Base-by-base conservation (phyloP, 2,888 invertebrate species). In the Trachelus iudaicus region DNA sequence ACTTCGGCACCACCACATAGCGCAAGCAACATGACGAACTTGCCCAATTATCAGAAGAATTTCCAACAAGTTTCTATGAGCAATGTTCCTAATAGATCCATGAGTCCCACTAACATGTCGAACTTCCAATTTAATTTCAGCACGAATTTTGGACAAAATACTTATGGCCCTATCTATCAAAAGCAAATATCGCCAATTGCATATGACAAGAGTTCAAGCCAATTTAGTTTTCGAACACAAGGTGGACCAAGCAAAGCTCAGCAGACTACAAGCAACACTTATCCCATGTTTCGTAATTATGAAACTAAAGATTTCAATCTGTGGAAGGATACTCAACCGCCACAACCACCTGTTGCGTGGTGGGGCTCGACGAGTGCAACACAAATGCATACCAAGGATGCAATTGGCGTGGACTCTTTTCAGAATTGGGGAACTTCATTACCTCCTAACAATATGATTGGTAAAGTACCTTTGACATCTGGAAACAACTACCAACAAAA, bases 281-380 rank as follows among this genome's bases (percentile, higher is more conserved):
- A 88, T 82, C 83, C 85, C 3, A 82, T 87, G 68, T 89, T 87
- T 73, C 85, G 85, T 37, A 87, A 86, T 77, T 89, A 88, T 76
- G 90, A 90, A 12, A 77, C 84, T 0, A 77, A 86, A 4, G 89
- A 90, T 71, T 90, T 89, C 69, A 88, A 86, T 82, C 81, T 88
- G 4, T 90, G 90, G 90, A 90, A 90, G 73, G 89, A 90, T 33
- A 84, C 79, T 13, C 90, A 88, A 69, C 87, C 86, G 4, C 85
- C 89, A 4, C 88, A 87, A 73, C 86, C 87, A 9, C 87, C 89
- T 0, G 80, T 86, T n/a, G 81, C 87, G 9, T 89, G 90, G 86
- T 90, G 90, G 90, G 87, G 87, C 34, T 82, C 84, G 6, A n/a
- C 73, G 12, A 56, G 69, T 40, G 74, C 76, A 15, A 77, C 79